Evolutionary conservation across 1,140 invertebrate genomes (phyloP).

Genomic region (Druon quercuslanigerum): DNA sequence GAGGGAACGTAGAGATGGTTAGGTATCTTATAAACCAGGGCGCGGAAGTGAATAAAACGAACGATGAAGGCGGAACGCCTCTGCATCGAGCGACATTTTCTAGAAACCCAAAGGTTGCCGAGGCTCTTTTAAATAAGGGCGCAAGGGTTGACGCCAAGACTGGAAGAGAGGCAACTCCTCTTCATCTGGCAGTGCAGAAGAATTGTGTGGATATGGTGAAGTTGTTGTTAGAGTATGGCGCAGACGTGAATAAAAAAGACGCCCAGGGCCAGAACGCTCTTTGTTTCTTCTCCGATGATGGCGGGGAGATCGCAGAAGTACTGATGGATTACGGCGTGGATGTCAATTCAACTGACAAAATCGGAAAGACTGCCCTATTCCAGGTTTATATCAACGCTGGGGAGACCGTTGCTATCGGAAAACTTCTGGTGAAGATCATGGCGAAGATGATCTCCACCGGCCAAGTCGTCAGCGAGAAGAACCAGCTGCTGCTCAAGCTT

Average conservation of each 20-base stretch:
- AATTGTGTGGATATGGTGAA: constrained; percentile 38
- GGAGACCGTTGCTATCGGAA: constrained; percentile 46
- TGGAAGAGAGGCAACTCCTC: constrained; percentile 43
- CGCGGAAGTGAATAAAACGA: constrained; percentile 38
- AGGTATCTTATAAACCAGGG: constrained; percentile 36
- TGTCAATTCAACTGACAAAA: constrained; percentile 42
- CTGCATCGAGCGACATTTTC: constrained; percentile 46
- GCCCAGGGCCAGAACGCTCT: constrained; percentile 41
- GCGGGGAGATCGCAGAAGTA: constrained; percentile 47
- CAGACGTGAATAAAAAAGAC: constrained; percentile 42
- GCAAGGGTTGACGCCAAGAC: constrained; percentile 41
- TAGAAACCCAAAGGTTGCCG: constrained; percentile 32
- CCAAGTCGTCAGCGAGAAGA: constrained; percentile 41
- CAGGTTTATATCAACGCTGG: constrained; percentile 42
- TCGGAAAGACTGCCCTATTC: constrained; percentile 44
- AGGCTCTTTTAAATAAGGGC: constrained; percentile 41
- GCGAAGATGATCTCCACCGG: constrained; percentile 40
- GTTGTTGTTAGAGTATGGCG: constrained; percentile 34
- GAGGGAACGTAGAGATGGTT: constrained; percentile 40
- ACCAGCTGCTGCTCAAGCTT: constrained; percentile 23
- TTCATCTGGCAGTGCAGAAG: constrained; percentile 42
- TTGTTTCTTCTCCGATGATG: constrained; percentile 44
- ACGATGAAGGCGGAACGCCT: constrained; percentile 38
- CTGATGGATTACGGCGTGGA: constrained; percentile 50
- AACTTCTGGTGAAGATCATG: constrained; percentile 44